Percentiles rank a stretch among this genome's conserved stretches.
Conservation (phyloP, 2,888 invertebrate species). For the Eulithis testata region DNA sequence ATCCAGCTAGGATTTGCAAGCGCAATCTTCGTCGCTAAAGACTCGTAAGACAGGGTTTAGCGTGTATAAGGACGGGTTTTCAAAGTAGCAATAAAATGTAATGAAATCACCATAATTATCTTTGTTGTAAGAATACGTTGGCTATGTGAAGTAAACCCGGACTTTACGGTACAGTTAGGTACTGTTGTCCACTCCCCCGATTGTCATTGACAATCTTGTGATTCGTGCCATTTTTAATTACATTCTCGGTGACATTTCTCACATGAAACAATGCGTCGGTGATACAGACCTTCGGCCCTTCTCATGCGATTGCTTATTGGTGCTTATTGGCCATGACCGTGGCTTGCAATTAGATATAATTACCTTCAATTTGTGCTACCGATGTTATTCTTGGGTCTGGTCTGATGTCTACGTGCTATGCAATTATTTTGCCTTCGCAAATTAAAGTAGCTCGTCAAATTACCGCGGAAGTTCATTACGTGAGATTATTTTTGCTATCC, state of each 20-base stretch:
- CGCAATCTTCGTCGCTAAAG: neutral
- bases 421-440: constrained; percentile 73
- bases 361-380: constrained; percentile 80
- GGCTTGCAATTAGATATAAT: constrained; percentile 81
- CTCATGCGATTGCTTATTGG: constrained; percentile 79
- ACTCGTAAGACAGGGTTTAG: neutral
- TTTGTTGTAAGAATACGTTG: neutral
- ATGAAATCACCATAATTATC: constrained; percentile 1
- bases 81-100: neutral
- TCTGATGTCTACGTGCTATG: constrained; percentile 63
- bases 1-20: neutral
- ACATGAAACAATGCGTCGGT: constrained; percentile 45
- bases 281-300: constrained; percentile 67
- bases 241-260: constrained; percentile 21
- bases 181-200: constrained; percentile 14
- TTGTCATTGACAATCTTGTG: constrained; percentile 23
- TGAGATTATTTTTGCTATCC: constrained; percentile 39
- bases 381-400: constrained; percentile 73
- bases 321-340: constrained; percentile 84
- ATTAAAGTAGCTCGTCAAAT: constrained; percentile 61
- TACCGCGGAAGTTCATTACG: constrained; percentile 57
- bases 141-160: neutral
- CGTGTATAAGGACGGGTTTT: neutral
- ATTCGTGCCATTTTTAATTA: constrained; percentile 35
- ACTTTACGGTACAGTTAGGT: constrained; percentile 4